Percentiles rank a stretch among this genome's conserved stretches.
phyloP scores from a whole-genome alignment of 1,140 invertebrate genomes.

The Cardiocondyla obscurior region DNA sequence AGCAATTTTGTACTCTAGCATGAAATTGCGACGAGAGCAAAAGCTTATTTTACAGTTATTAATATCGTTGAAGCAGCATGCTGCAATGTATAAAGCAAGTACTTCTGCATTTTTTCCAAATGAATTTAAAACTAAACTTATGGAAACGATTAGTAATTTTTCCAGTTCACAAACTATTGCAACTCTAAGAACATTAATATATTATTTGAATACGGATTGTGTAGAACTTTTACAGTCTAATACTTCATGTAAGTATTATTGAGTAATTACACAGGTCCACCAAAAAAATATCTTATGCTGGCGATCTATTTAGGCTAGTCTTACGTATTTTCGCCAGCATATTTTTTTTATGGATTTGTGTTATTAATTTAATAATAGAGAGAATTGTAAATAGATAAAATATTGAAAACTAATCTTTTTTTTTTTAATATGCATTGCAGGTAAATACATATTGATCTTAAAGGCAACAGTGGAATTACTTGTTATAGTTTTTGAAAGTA shows the following conservation, averaged over 20 bases:
- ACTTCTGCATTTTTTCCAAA: slow-evolving; percentile 34
- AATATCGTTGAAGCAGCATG: slow-evolving; percentile 37
- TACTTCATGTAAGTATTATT: slow-evolving; percentile 39
- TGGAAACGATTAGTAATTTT: slow-evolving; percentile 18
- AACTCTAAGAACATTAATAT: slow-evolving; percentile 57
- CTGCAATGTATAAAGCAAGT: neutral
- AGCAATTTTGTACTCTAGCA: slow-evolving; percentile 60
- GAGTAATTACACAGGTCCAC: no score
- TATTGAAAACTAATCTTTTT: slow-evolving; percentile 21
- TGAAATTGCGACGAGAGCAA: slow-evolving; percentile 65
- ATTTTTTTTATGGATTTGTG: no score
- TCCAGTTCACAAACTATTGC: slow-evolving; percentile 49
- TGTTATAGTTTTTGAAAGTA: slow-evolving; percentile 66
- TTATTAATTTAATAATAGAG: slow-evolving; percentile 11
- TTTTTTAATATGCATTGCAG: slow-evolving; percentile 64
- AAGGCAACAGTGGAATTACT: slow-evolving; percentile 66
- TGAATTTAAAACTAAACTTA: slow-evolving; percentile 58
- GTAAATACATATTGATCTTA: slow-evolving; percentile 61
- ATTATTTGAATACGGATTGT: slow-evolving; percentile 61
- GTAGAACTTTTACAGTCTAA: slow-evolving; percentile 41
- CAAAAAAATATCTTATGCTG: no score
- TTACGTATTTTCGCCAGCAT: no score
- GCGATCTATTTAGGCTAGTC: no score
- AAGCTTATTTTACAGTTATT: slow-evolving; percentile 69
- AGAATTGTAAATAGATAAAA: neutral